These are phyloP conservation scores for Anthopleura sola DNA, from an alignment of 64 coral and sea anemone genomes.

Conservation along the genomic window DNA sequence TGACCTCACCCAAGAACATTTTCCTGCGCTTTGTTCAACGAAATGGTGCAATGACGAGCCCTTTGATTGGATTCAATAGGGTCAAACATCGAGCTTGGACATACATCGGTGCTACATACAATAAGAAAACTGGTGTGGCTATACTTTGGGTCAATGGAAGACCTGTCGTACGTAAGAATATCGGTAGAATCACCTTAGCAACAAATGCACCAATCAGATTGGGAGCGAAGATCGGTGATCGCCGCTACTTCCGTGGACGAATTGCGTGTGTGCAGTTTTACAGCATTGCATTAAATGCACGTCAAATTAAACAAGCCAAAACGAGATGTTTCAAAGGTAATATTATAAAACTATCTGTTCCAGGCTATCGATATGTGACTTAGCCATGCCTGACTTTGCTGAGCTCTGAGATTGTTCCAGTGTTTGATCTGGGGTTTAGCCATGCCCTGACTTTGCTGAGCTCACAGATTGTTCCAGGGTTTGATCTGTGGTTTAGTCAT, in stretches of 20 bases:
- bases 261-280: conserved; percentile 60
- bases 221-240: conserved; percentile 56
- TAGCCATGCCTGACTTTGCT: too few relatives aligned
- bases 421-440: too few relatives aligned
- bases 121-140: conserved; percentile 42
- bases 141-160: conserved; percentile 53
- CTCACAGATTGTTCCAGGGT: too few relatives aligned
- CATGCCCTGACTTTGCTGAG: too few relatives aligned
- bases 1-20: conserved; percentile 36
- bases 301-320: conserved; percentile 36
- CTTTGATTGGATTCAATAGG: conserved; percentile 27
- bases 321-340: conserved; percentile 46
- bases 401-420: too few relatives aligned
- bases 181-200: conserved; percentile 41
- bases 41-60: conserved; percentile 36
- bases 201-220: conserved; percentile 35
- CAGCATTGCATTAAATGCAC: conserved; percentile 37
- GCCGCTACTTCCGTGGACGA: conserved; percentile 44
- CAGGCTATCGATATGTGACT: too few relatives aligned
- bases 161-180: conserved; percentile 51
- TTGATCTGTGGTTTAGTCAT: too few relatives aligned
- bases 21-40: conserved; percentile 52
- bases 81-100: conserved; percentile 39
- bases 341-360: too few relatives aligned
- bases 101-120: conserved; percentile 40